Conservation (phyloP, 1,140 invertebrate genomes). For the Diabrotica undecimpunctata region DNA sequence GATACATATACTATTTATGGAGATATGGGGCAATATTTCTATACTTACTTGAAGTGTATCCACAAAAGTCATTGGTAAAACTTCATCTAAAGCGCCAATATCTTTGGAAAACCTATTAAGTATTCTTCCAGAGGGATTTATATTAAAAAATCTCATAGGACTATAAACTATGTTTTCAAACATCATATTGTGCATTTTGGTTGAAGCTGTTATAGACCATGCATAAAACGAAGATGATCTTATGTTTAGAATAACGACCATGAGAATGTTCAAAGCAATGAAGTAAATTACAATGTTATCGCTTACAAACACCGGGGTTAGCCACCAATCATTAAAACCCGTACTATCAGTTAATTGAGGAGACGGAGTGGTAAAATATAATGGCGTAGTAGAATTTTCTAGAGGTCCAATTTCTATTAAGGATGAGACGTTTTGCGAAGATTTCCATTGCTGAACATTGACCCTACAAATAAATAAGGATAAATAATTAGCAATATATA, state of each 20-base stretch:
- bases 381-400: too few relatives aligned
- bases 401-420: too few relatives aligned
- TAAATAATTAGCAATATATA: too few relatives aligned
- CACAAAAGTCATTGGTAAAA: constrained; percentile 50
- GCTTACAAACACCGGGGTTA: background rate
- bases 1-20: too few relatives aligned
- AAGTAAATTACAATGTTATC: constrained; percentile 6
- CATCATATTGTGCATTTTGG: constrained; percentile 61
- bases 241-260: constrained; percentile 50
- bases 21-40: too few relatives aligned
- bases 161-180: constrained; percentile 52
- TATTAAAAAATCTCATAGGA: too few relatives aligned
- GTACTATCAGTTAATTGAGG: too few relatives aligned
- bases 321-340: background rate
- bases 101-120: constrained; percentile 54
- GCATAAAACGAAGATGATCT: constrained; percentile 72
- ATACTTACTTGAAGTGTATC: constrained; percentile 70
- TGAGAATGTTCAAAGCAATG: background rate
- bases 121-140: constrained; percentile 49
- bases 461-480: too few relatives aligned
- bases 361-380: too few relatives aligned
- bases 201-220: constrained; percentile 78
- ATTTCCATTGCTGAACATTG: too few relatives aligned
- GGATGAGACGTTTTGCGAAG: too few relatives aligned
- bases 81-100: constrained; percentile 44